phyloP scores from a whole-genome alignment of 2,113 vertebrate species.

The Charadrius vociferus region DNA sequence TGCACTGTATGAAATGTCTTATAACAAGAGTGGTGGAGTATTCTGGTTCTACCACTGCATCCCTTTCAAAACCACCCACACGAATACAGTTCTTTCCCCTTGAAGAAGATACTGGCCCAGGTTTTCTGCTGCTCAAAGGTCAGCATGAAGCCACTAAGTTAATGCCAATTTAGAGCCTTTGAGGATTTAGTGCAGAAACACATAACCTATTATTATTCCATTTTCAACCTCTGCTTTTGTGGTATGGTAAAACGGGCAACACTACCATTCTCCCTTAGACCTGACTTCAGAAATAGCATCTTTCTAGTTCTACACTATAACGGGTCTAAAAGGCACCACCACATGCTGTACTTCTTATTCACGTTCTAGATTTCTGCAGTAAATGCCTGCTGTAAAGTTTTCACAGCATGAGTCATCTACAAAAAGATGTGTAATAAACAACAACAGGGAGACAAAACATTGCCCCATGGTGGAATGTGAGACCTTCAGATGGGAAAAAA shows the following conservation, averaged over 20 bases:
- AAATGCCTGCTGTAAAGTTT: background rate
- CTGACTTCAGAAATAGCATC: background rate
- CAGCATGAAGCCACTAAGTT: fast-evolving
- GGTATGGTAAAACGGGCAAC: background rate
- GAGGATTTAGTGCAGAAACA: background rate
- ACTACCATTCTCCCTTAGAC: background rate
- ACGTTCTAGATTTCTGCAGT: background rate
- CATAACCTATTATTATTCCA: background rate
- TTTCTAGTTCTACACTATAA: background rate
- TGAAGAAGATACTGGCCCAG: background rate
- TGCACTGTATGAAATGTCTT: background rate
- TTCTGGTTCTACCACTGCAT: background rate
- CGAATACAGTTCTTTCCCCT: background rate
- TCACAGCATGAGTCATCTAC: background rate
- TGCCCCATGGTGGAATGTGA: background rate
- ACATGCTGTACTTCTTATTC: background rate
- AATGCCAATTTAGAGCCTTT: background rate
- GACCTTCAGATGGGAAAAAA: background rate
- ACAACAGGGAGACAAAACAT: background rate
- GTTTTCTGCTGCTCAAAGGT: background rate
- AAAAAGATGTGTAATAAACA: background rate
- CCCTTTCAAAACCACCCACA: background rate
- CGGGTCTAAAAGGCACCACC: fast-evolving
- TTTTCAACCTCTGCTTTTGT: background rate
- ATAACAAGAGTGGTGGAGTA: background rate